phyloP scores from a whole-genome alignment of 2,797 vertebrate species.

The Peromyscus nudipes region DNA sequence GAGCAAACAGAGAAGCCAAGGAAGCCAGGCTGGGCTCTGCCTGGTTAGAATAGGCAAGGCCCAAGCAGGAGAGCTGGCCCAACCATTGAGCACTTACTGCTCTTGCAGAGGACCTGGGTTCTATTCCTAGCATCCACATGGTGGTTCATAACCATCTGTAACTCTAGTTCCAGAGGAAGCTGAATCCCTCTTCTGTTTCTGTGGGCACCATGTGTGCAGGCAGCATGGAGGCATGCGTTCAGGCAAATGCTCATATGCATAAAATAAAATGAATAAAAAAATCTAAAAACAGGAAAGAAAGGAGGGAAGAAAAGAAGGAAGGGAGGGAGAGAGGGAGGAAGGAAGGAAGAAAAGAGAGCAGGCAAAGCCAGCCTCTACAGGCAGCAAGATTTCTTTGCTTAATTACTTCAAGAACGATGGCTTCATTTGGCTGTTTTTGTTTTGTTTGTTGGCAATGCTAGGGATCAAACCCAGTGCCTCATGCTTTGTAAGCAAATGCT shows the following conservation, averaged over 20 bases:
- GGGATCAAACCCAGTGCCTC: not conserved
- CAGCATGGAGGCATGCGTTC: not conserved
- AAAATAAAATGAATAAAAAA: not conserved
- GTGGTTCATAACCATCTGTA: not conserved
- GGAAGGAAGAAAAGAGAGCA: not conserved
- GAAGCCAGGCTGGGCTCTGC: not conserved
- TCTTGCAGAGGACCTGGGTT: not conserved
- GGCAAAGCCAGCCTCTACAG: not conserved
- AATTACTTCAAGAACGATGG: not conserved
- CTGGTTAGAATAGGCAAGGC: not conserved
- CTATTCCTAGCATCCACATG: not conserved
- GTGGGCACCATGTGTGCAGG: not conserved
- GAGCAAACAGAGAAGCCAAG: not conserved
- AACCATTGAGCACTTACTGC: not conserved
- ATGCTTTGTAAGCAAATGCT: not conserved
- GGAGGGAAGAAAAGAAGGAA: not conserved
- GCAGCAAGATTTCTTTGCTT: not conserved
- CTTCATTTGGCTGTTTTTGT: not conserved
- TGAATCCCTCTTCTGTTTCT: not conserved
- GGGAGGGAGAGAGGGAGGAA: not conserved
- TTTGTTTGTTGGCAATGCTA: not conserved
- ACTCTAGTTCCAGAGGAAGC: not conserved
- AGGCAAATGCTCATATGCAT: not conserved
- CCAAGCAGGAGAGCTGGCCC: not conserved
- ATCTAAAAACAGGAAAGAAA: not conserved